phyloP scores from a whole-genome alignment of 1,140 invertebrate genomes.

The Drosophila equinoxialis region DNA sequence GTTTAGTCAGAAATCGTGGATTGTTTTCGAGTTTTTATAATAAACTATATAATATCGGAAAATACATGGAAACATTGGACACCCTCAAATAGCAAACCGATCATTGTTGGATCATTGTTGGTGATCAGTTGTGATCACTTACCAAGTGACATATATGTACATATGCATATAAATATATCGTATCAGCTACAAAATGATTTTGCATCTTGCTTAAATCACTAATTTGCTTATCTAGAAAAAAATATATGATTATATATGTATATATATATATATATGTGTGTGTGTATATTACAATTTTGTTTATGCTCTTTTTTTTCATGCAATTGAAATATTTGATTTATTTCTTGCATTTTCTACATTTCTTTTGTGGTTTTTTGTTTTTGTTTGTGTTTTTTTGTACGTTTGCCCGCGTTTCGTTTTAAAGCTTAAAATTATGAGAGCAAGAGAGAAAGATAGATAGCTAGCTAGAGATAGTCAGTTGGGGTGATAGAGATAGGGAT shows the following conservation, averaged over 20 bases:
- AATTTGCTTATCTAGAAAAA: slow-evolving; percentile 7
- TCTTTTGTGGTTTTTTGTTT: slow-evolving; percentile 26
- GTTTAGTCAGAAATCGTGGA: too few species aligned
- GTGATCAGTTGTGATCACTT: neutral
- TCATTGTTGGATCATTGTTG: neutral
- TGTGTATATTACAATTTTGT: slow-evolving; percentile 8
- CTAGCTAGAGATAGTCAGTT: slow-evolving; percentile 8
- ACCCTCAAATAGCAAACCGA: neutral
- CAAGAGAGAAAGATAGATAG: slow-evolving; percentile 33
- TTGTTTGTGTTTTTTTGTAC: slow-evolving; percentile 17
- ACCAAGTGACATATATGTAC: neutral
- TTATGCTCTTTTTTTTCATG: neutral
- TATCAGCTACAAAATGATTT: too few species aligned
- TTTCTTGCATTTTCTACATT: slow-evolving; percentile 6
- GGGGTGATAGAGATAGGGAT: neutral
- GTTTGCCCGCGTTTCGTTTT: slow-evolving; percentile 36
- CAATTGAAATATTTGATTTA: neutral
- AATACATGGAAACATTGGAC: neutral
- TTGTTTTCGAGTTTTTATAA: too few species aligned
- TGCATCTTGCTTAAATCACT: neutral
- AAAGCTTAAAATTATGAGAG: slow-evolving; percentile 57
- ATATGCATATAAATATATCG: too few species aligned
- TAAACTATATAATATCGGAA: neutral
- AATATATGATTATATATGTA: neutral
- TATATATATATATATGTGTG: too few species aligned